Conservation (phyloP, 2,797 vertebrate genomes). For the Trachurus trachurus region DNA sequence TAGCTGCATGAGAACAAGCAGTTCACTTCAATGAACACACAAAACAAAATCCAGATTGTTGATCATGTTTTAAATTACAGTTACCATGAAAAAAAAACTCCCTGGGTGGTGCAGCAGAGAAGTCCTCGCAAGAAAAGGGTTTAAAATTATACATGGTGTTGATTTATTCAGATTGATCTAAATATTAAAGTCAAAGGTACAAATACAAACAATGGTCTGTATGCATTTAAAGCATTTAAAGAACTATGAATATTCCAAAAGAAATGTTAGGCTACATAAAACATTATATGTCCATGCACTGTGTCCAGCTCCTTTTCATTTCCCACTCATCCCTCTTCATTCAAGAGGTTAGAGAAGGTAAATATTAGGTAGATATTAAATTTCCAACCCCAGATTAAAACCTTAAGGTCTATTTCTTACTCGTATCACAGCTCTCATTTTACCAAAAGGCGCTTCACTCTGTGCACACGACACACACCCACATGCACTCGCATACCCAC, state of each 20-base stretch:
- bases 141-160: conserved; percentile 40
- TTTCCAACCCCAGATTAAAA: neutral
- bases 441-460: conserved; percentile 19
- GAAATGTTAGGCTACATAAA: neutral
- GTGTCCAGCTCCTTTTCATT: neutral
- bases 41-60: conserved; percentile 59
- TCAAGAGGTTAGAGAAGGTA: neutral
- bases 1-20: conserved; percentile 46
- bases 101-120: conserved; percentile 30
- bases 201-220: neutral
- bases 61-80: conserved; percentile 66
- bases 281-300: neutral
- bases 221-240: neutral
- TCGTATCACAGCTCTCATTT: conserved; percentile 9
- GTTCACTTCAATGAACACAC: conserved; percentile 41
- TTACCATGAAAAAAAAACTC: conserved; percentile 59
- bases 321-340: neutral
- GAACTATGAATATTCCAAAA: neutral
- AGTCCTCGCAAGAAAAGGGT: conserved; percentile 36
- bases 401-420: neutral
- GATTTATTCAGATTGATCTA: no score
- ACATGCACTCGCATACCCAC: conserved; percentile 11
- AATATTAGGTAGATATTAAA: neutral
- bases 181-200: neutral
- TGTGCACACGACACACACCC: conserved; percentile 1